Evolutionary conservation across 2,888 invertebrate genomes (phyloP), one percentile per base, ranked within the genome.

Genomic region (Cerceris rybyensis): DNA sequence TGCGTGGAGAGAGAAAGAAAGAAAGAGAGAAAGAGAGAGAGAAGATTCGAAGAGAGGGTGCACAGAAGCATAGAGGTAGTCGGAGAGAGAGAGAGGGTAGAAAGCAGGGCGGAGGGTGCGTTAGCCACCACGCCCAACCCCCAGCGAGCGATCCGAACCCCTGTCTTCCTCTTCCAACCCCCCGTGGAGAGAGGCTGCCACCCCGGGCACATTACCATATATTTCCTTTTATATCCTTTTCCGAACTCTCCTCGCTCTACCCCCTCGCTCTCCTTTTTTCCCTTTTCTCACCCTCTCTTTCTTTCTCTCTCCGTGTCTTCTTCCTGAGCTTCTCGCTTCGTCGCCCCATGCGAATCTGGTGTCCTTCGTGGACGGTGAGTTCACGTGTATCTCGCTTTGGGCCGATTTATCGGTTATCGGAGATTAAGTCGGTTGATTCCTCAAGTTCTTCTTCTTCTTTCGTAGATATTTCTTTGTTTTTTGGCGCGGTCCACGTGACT

Each of bases 91-190:
- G 61, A 80, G 80, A 69, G 17, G 41, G 67, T 59, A 43, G 60
- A 50, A 55, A 63, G 68, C 46, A 73, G 73, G 70, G 74, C 58
- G 75, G 79, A 78, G 80, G 80, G 82, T 80, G 85, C 78, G 79
- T 77, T 80, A 84, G 85, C 88, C 87, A 92, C 92, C 92, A 92
- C 92, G 92, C 92, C 92, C 92, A 92, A 91, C 91, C 91, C 90
- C 87, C 85, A 75, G 81, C 86, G 86, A 86, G 81, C 87, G 86
- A 88, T 88, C 86, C 86, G 82, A 86, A 86, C 88, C 88, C 87
- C 86, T 80, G 75, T 80, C 79, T 83, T 75, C 73, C 78, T 72
- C 74, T 60, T 64, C 75, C 73, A 80, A 75, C 66, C 70, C 78
- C 75, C 73, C 71, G 60, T 66, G 41, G 65, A 66, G 64, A 66